Evolutionary conservation across 2,888 invertebrate genomes (phyloP), one percentile per base, ranked within the genome.

Genomic region (Ichneumoninae sp.): DNA sequence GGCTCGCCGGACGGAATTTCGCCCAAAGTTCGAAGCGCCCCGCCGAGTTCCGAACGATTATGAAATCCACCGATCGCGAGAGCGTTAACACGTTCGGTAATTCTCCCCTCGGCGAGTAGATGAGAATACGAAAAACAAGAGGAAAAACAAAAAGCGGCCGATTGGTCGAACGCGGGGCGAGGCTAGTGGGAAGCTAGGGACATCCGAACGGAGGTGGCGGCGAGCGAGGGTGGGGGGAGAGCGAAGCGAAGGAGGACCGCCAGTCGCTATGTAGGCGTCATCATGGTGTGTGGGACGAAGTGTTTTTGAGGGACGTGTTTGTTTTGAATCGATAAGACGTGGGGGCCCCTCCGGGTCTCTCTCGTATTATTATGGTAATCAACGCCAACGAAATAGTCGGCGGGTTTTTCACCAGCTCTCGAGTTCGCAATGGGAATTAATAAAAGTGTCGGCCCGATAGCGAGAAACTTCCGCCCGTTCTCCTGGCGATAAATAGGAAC

Each of bases 271-370:
- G 88, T 90, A 88, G 89, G 89, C 89, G 90, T 91, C 89, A 87
- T 87, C 81, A 89, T 88, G 89, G 86, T 89, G 89, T 83, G 89
- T 89, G 86, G 87, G 88, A 80, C 47, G 78, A 70, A 86, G 84
- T 85, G 86, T 87, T 88, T 88, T 88, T 80, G 86, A 84, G 83
- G 83, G 82, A 88, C 80, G 78, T 84, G 87, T 88, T 90, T 91
- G 90, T 91, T 91, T 91, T 91, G 86, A 90, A 90, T 89, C 89
- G 86, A 90, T 88, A 86, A 86, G 77, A 86, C 87, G 86, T 85
- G 83, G 81, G 83, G 33, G 26, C 75, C 76, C 83, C 81, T 62
- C 33, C 10, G n/a, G n/a, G 50, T 52, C 50, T 52, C 52, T 78
- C 76, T 81, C 71, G 77, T 72, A 68, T 85, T 86, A 85, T 87